Evolutionary conservation across 2,113 vertebrate genomes (phyloP).

Genomic region (Entelurus aequoreus): DNA sequence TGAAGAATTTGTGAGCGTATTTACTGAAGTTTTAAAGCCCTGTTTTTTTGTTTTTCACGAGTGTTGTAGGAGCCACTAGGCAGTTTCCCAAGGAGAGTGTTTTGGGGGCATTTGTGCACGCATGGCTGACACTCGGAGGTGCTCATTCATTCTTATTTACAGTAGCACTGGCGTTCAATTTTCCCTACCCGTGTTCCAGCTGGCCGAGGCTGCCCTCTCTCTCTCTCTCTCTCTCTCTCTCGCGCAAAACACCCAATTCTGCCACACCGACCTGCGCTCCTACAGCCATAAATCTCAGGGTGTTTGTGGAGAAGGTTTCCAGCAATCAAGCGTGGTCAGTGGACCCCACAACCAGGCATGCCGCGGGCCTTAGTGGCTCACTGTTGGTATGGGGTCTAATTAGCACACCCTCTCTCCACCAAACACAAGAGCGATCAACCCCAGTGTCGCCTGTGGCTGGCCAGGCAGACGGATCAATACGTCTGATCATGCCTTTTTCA

Average conservation of each 20-base stretch:
- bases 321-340: slow-evolving; percentile 33
- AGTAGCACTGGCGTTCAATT: slow-evolving; percentile 44
- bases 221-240: slow-evolving; percentile 7
- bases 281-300: slow-evolving; percentile 39
- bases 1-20: too few species aligned
- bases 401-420: slow-evolving; percentile 47
- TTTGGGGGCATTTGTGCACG: slow-evolving; percentile 1
- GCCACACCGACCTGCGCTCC: slow-evolving; percentile 26
- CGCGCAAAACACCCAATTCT: slow-evolving; percentile 22
- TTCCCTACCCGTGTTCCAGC: slow-evolving; percentile 22
- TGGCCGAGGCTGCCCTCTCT: slow-evolving; percentile 23
- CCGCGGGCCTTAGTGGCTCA: slow-evolving; percentile 47
- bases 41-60: too few species aligned
- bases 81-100: slow-evolving; percentile 3
- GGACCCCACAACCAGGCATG: slow-evolving; percentile 14
- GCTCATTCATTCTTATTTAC: slow-evolving; percentile 43
- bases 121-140: slow-evolving; percentile 30
- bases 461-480: slow-evolving; percentile 66
- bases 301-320: slow-evolving; percentile 17
- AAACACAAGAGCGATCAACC: slow-evolving; percentile 62
- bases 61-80: neutral
- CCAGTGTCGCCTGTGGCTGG: slow-evolving; percentile 61
- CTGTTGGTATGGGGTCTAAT: slow-evolving; percentile 75
- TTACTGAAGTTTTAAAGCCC: too few species aligned
- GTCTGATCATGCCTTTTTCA: slow-evolving; percentile 72